Evolutionary conservation across 2,797 vertebrate genomes (phyloP).

Genomic region (Liparis tanakae): DNA sequence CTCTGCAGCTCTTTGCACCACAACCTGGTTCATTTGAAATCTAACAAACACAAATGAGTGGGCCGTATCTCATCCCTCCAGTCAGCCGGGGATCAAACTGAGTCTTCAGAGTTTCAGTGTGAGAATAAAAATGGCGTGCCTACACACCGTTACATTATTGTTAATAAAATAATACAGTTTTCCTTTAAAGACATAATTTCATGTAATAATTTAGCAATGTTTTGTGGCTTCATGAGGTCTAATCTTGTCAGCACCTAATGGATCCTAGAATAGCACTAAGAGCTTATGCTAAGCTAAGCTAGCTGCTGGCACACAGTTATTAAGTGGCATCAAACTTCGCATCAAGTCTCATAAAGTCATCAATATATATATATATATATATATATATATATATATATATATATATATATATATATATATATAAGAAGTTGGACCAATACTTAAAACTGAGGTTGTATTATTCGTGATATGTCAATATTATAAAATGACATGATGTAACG

Average conservation of each 20-base stretch:
- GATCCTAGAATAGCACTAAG: constrained; percentile 18
- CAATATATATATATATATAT: too few species aligned
- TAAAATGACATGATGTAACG: neutral
- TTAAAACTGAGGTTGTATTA: neutral
- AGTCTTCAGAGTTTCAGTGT: neutral
- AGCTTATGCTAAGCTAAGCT: neutral
- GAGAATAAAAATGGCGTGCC: neutral
- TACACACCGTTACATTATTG: neutral
- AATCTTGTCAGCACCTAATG: constrained; percentile 43
- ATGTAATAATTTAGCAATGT: constrained; percentile 6
- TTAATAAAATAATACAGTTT: neutral
- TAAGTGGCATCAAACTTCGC: neutral
- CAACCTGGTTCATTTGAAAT: constrained; percentile 50
- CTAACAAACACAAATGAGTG: constrained; percentile 37
- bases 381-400: too few species aligned
- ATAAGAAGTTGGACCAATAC: too few species aligned
- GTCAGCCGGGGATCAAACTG: neutral
- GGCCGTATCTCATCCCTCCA: constrained; percentile 9
- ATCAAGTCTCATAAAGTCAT: too few species aligned
- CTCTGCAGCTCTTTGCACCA: constrained; percentile 38
- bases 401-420: too few species aligned
- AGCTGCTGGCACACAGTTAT: neutral
- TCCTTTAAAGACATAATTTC: neutral
- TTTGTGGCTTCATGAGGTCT: constrained; percentile 40
- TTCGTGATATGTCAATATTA: neutral